A percentile compares a stretch with the other conserved stretches of the same genome.
These are phyloP conservation scores for Naja naja DNA, from an alignment of 2,113 vertebrate species.

Conservation along the genomic window DNA sequence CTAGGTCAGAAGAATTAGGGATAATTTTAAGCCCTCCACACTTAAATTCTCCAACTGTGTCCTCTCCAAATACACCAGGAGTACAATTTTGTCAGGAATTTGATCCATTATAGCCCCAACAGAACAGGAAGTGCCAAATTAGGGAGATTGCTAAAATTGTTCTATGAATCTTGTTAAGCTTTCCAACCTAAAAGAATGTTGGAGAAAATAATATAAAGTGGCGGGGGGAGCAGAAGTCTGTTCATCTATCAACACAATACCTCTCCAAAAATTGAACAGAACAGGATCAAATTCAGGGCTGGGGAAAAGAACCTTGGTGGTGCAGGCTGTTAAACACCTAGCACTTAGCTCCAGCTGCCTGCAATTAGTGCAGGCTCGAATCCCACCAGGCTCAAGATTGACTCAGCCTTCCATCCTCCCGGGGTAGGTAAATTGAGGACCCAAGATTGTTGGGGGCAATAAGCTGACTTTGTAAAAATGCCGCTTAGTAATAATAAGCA, in stretches of 20 bases:
- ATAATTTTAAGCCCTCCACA: not conserved
- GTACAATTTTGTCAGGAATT: not conserved
- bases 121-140: not conserved
- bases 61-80: not conserved
- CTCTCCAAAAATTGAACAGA: not conserved
- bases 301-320: not conserved
- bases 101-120: not conserved
- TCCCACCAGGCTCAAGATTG: too few species aligned
- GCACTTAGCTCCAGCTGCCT: too few species aligned
- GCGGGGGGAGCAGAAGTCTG: not conserved
- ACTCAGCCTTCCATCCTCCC: too few species aligned
- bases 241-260: not conserved
- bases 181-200: not conserved
- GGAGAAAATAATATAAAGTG: not conserved
- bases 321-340: too few species aligned
- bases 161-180: not conserved
- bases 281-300: not conserved
- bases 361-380: too few species aligned
- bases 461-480: too few species aligned
- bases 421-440: too few species aligned
- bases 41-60: not conserved
- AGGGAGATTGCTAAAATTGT: not conserved
- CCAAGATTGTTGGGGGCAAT: too few species aligned
- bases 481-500: too few species aligned
- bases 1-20: not conserved